A percentile compares a stretch with the other conserved stretches of the same genome.
phyloP scores from a whole-genome alignment of 2,113 vertebrate species.

The Marcusenius ussheri region DNA sequence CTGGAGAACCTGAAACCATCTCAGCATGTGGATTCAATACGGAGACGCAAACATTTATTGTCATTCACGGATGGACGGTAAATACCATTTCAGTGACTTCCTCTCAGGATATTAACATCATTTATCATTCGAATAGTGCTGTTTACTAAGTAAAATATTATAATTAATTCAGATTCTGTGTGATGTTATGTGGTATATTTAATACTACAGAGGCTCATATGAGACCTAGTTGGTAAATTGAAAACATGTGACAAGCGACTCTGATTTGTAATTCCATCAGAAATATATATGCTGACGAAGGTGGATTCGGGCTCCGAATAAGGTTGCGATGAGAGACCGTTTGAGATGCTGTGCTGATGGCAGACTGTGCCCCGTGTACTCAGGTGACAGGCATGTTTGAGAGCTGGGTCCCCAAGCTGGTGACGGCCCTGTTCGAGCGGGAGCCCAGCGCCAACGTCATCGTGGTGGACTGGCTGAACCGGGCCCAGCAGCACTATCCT shows the following conservation, averaged over 20 bases:
- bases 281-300: neutral
- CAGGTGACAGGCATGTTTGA: slow-evolving; percentile 98
- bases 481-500: slow-evolving; percentile 86
- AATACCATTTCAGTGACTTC: neutral
- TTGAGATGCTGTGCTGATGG: neutral
- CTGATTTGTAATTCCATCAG: neutral
- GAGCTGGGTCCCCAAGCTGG: slow-evolving; percentile 90
- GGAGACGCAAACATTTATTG: slow-evolving; percentile 77
- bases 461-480: slow-evolving; percentile 85
- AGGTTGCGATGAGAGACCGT: no score
- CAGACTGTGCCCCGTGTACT: neutral
- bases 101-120: no score
- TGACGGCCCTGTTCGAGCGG: slow-evolving; percentile 79
- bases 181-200: neutral
- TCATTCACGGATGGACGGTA: slow-evolving; percentile 98
- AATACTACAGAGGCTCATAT: neutral
- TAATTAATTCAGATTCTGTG: neutral
- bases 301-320: neutral
- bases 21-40: slow-evolving; percentile 75
- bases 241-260: neutral
- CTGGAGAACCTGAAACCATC: slow-evolving; percentile 71
- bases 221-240: neutral
- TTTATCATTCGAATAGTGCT: neutral
- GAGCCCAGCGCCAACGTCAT: slow-evolving; percentile 83
- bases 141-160: neutral